A percentile compares a stretch with the other conserved stretches of the same genome.
Evolutionary conservation across 2,797 vertebrate genomes (phyloP).

Genomic region (Tokudaia muenninki): DNA sequence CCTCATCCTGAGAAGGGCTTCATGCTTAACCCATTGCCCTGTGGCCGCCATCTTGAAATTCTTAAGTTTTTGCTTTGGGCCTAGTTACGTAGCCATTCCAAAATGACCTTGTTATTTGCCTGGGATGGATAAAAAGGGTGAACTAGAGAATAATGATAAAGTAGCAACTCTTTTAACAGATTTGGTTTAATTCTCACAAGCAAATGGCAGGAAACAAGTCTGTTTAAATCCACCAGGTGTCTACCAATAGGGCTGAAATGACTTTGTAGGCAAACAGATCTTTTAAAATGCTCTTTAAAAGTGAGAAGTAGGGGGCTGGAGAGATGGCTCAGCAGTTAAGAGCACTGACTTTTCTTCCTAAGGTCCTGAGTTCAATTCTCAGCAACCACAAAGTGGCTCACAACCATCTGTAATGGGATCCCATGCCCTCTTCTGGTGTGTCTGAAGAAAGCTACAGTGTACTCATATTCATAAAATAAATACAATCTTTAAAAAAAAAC

Average conservation of each 20-base stretch:
- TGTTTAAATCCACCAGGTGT: constrained; percentile 6
- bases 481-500: too few species aligned
- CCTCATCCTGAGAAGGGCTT: neutral
- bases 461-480: too few species aligned
- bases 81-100: neutral
- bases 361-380: too few species aligned
- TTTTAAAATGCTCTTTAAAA: constrained; percentile 39
- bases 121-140: neutral
- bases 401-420: too few species aligned
- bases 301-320: neutral
- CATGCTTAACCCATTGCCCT: neutral
- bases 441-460: too few species aligned
- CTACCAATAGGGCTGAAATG: neutral
- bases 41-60: neutral
- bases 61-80: neutral
- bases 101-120: constrained; percentile 12
- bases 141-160: neutral
- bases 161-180: neutral
- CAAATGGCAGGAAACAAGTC: neutral
- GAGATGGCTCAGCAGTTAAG: too few species aligned
- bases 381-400: too few species aligned
- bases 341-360: too few species aligned
- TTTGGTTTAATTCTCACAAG: neutral
- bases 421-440: too few species aligned
- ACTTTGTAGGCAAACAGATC: neutral